Base-by-base conservation (phyloP, 2,888 invertebrate genomes). In the Watsonalla binaria region DNA sequence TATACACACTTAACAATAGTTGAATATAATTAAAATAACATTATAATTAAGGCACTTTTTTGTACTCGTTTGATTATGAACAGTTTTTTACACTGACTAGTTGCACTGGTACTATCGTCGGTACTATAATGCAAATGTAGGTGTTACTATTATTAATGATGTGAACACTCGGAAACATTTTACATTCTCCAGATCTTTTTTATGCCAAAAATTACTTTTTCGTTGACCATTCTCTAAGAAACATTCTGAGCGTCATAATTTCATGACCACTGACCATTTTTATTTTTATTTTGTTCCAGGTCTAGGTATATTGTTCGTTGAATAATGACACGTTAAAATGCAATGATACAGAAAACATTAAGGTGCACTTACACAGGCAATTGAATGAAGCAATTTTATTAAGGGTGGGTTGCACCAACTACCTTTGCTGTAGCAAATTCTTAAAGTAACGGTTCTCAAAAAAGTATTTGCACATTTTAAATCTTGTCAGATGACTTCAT, bases 1-100 rank as follows among this genome's bases (percentile, higher is more conserved):
- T 5, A 11, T 42, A 42, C 42, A 42, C 11, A 11, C 42, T 11
- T 11, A 11, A 42, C 11, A 42, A 42, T 8, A 42, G 11, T 42
- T 11, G 8, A 42, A 5, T 11, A 42, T 37, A 14, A 39, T 39
- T 14, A 14, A 14, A 37, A 49, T 6, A 0, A 39, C 15, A 11
- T 37, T 13, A 34, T 47, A 47, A 51, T 60, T 66, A 70, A 69
- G 72, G 72, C 70, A 70, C 68, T 58, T 54, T 42, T 63, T 64
- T 70, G 68, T 70, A 63, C 60, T 62, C 58, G 59, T 55, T 57
- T 62, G 59, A 59, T 62, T 60, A 47, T 57, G 61, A 56, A 47
- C 53, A 54, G 6, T 54, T 52, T 53, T 33, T 49, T 46, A 54
- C 65, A 63, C 62, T 78, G 78, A 78, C 78, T 78, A 78, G 78